Evolutionary conservation across 1,140 invertebrate species (phyloP).

Genomic region (Papilio machaon): DNA sequence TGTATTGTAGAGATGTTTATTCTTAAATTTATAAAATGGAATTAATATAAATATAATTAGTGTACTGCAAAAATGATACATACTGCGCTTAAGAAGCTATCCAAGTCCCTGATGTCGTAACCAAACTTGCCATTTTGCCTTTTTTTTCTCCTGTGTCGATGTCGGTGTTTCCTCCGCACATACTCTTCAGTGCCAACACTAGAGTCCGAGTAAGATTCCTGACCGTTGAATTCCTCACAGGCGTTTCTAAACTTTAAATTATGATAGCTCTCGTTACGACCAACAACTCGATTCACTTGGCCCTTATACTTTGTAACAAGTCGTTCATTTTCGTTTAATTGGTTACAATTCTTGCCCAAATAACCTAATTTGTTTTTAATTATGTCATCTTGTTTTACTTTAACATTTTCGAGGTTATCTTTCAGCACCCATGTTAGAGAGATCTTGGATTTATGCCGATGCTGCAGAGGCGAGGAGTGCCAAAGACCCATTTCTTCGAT

Average conservation of each 20-base stretch:
- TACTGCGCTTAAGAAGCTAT: constrained; percentile 88
- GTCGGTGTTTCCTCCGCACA: constrained; percentile 61
- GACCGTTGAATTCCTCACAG: constrained; percentile 67
- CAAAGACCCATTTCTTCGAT: constrained; percentile 77
- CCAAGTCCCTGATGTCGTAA: constrained; percentile 89
- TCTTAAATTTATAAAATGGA: no score
- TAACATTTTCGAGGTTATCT: constrained; percentile 80
- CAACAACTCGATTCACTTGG: constrained; percentile 52
- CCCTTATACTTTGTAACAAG: constrained; percentile 53
- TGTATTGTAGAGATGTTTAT: no score
- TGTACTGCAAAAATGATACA: constrained; percentile 40
- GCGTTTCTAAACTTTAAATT: constrained; percentile 70
- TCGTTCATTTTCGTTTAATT: constrained; percentile 53
- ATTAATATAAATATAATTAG: no score
- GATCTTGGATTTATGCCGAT: constrained; percentile 85
- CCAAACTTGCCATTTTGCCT: constrained; percentile 82
- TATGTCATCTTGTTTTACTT: constrained; percentile 50
- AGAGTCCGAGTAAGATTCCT: constrained; percentile 64
- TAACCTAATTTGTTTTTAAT: constrained; percentile 44
- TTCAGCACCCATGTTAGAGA: constrained; percentile 87
- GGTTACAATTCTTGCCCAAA: constrained; percentile 49
- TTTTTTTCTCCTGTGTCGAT: constrained; percentile 70
- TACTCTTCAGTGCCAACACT: constrained; percentile 68
- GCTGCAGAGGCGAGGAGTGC: constrained; percentile 75
- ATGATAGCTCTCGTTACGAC: constrained; percentile 71